Base-by-base conservation (phyloP, 2,113 vertebrate species). In the Acinonyx jubatus region DNA sequence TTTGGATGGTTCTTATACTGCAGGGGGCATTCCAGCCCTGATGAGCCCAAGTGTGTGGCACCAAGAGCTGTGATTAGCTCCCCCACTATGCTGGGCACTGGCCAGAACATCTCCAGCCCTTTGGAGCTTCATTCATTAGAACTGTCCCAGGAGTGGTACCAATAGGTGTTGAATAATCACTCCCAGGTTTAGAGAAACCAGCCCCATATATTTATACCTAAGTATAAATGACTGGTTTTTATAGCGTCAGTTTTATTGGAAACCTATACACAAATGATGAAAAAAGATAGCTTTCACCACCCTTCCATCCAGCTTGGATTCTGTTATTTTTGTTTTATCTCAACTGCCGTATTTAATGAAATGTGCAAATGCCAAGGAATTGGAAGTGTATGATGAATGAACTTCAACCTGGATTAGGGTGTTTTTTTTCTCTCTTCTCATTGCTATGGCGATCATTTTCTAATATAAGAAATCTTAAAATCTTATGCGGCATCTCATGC, bases 381-480 rank as follows among this genome's bases (percentile, higher is more conserved):
- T 50, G 48, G 36, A 92, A 52, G 6, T 16, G 5, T 11, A 2
- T 95, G 74, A 94, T 74, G 38, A 88, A 86, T 87, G 82, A 61
- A 74, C 83, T 50, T 96, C 69, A 92, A 52, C 33, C 13, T n/a
- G 19, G n/a, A 50, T 92, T 52, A 27, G 68, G 73, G 73, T n/a
- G 19, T 7, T 66, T 89, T 71, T 50, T 50, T 48, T 45, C 9
- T 85, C 61, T 76, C 57, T 82, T 57, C 90, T 38, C 84, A 63
- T 95, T 94, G 31, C 69, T 86, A 73, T 93, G 79, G 61, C 3
- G 38, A 85, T 92, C 78, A 68, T 78, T 96, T 97, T 96, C 78
- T 66, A 79, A 21, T 55, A 33, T 36, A 94, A 95, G 81, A 74
- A 96, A 86, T 23, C 90, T 97, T 91, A 93, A 92, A 95, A 92